Base-by-base conservation (phyloP, 2,888 invertebrate species). In the Ichneumoninae sp. region DNA sequence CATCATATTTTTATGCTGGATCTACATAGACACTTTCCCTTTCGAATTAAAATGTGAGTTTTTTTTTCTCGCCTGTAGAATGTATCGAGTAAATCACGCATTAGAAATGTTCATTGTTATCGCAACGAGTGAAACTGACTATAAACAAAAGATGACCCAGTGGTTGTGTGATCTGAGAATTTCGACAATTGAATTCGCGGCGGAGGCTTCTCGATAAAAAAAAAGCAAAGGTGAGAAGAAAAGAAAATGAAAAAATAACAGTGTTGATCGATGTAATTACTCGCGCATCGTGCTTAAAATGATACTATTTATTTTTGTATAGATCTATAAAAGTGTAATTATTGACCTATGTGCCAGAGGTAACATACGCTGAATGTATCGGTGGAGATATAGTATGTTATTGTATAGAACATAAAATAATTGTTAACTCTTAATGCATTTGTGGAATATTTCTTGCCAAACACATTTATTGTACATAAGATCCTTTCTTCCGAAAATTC, bases 291-390 rank as follows among this genome's bases (percentile, higher is more conserved):
- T 89, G 90, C 90, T 91, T 90, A 85, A 90, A 89, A 90, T 91
- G 89, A 89, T 90, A 89, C 89, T 89, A 91, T 91, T 93, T 93
- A 93, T 93, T 93, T 93, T 93, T 93, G 90, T 93, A 93, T 91
- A 93, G 91, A 92, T 91, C 90, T 92, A 91, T 89, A 88, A 90
- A 85, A 62, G 72, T 87, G 85, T 88, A 90, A 91, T 87, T 62
- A 88, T 88, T 90, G 89, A 91, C 89, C 90, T 90, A 89, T 90
- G 92, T 92, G 93, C 92, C 91, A 93, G 91, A 92, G 87, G 88
- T 87, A 87, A 89, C 79, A 86, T 87, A 86, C 74, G 82, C 79
- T 83, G 79, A 80, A 82, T 89, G 83, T 88, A 84, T 82, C 84
- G 85, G 78, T 86, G 86, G 85, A 84, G 80, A 88, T 85, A 83